Evolutionary conservation across 2,888 invertebrate genomes (phyloP), one percentile per base, ranked within the genome.

Genomic region (Drosophila macrospina): DNA sequence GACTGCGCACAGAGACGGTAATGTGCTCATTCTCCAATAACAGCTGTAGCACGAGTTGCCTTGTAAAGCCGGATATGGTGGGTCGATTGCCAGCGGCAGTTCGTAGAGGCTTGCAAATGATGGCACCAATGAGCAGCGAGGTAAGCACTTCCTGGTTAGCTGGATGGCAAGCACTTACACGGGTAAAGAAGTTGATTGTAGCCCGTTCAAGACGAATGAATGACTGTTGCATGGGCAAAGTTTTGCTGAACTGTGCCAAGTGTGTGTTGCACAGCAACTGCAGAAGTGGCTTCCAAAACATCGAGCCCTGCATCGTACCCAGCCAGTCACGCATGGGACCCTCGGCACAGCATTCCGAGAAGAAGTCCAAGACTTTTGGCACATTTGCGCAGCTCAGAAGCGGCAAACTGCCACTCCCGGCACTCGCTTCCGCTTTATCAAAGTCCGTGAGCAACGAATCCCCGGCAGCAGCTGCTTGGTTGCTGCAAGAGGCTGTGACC

Each of bases 261-360:
- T 94, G 93, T 42, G 94, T 94, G 87, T 94, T 94, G 90, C 96
- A 96, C 28, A 97, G 93, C 90, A 97, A 93, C 65, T 95, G 94
- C 8, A 98, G 93, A 69, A 98, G 93, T 4, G 97, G 96, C 47
- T 95, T 94, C 98, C 98, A 98, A 93, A 98, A 98, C n/a, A 94
- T 93, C 2, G 95, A 94, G 6, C 97, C 97, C 76, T 96, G 95
- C 50, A 93, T 92, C 0, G 95, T 94, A 11, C 98, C 98, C 47
- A 98, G 93, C 98, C 98, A 98, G 91, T 97, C 96, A 77, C 97
- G 95, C 93, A 98, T 95, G 73, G 95, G 93, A 16, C 95, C 95
- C 86, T 97, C 97, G 20, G 95, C 94, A 90, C 97, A 96, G 64
- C 97, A 94, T 71, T 96, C 95, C 0, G 96, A 95, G 88, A 97